A percentile compares a stretch with the other conserved stretches of the same genome.
Evolutionary conservation across 2,888 invertebrate genomes (phyloP).

Genomic region (Leptinotarsa juncta): DNA sequence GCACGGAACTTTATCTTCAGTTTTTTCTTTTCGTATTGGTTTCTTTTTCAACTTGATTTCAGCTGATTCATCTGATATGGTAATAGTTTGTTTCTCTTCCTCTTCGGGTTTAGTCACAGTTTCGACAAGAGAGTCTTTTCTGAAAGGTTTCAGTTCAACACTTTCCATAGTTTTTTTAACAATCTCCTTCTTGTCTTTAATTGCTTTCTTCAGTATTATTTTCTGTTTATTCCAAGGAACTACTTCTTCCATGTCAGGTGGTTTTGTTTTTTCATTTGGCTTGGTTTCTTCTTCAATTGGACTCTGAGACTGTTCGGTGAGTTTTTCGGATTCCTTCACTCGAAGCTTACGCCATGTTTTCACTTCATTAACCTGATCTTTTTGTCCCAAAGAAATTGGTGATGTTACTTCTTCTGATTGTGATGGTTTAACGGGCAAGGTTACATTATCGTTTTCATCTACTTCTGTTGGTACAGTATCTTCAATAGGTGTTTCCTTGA

Average conservation of each 20-base stretch:
- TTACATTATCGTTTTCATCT: conserved; percentile 59
- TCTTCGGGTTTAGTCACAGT: not conserved
- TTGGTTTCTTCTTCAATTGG: conserved; percentile 20
- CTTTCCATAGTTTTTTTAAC: conserved; percentile 46
- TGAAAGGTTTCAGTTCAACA: conserved; percentile 48
- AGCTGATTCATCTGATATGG: conserved; percentile 60
- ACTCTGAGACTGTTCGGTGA: conserved; percentile 20
- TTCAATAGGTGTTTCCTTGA: conserved; percentile 50
- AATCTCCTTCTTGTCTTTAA: conserved; percentile 62
- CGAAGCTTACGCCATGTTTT: conserved; percentile 47
- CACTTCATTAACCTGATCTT: conserved; percentile 48
- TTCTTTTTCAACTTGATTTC: not conserved
- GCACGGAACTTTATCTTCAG: not conserved
- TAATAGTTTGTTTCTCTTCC: conserved; percentile 49
- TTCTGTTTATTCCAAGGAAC: conserved; percentile 75
- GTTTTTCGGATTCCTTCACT: conserved; percentile 42
- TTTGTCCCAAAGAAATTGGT: conserved; percentile 30
- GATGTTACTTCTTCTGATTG: conserved; percentile 54
- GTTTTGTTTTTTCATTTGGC: conserved; percentile 28
- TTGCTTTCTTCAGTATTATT: conserved; percentile 67
- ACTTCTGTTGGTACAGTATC: conserved; percentile 65
- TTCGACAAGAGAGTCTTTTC: conserved; percentile 21
- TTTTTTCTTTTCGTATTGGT: not conserved
- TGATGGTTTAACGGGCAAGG: conserved; percentile 32
- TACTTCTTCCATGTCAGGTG: conserved; percentile 58